These are phyloP conservation scores for Borostomias antarcticus DNA, from an alignment of 2,797 vertebrate genomes.

Conservation along the genomic window DNA sequence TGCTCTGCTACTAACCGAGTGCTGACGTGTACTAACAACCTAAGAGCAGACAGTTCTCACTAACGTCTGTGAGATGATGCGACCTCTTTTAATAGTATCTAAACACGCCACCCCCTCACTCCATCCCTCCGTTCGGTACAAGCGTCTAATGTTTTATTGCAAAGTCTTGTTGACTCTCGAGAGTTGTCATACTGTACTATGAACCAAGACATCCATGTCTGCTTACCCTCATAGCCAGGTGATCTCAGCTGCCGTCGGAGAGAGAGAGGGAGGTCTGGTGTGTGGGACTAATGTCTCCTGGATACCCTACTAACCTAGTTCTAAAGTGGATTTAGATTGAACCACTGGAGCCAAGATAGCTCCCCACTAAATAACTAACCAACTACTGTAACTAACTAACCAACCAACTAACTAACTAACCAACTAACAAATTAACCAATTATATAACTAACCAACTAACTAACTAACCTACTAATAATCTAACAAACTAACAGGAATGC, in stretches of 20 bases:
- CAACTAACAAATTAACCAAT: constrained; percentile 54
- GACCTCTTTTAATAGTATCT: neutral
- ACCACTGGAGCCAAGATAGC: constrained; percentile 46
- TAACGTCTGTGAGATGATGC: constrained; percentile 45
- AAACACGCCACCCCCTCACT: constrained; percentile 7
- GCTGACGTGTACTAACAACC: constrained; percentile 47
- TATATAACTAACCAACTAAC: constrained; percentile 32
- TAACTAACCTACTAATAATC: constrained; percentile 38
- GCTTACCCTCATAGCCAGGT: neutral
- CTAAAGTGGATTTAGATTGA: constrained; percentile 34
- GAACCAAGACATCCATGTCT: neutral
- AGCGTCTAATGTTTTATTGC: neutral
- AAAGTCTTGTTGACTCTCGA: neutral
- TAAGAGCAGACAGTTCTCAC: constrained; percentile 33
- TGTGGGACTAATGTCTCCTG: neutral
- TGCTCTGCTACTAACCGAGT: constrained; percentile 46
- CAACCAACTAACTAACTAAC: constrained; percentile 64
- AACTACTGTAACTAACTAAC: too few relatives aligned
- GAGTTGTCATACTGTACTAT: neutral
- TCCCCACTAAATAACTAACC: constrained; percentile 66
- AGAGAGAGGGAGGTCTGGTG: constrained; percentile 1
- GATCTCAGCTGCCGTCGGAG: neutral
- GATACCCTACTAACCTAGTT: constrained; percentile 46
- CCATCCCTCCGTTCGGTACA: neutral
- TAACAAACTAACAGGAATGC: constrained; percentile 20